Evolutionary conservation across 2,888 invertebrate species (phyloP).

Genomic region (Pyrocoelia pectoralis): DNA sequence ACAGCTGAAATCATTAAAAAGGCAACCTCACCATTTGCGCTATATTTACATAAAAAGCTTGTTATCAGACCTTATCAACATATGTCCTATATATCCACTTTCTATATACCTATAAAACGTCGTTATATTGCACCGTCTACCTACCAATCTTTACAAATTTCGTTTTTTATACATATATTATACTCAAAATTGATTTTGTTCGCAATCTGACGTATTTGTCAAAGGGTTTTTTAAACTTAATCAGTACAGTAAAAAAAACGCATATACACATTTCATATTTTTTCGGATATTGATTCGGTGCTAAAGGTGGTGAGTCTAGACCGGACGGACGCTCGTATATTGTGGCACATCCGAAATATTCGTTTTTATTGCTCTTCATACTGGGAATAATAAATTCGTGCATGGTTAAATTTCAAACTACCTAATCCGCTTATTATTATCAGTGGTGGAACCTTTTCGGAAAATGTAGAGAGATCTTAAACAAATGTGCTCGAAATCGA

Average conservation of each 20-base stretch:
- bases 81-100: not conserved
- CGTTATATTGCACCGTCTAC: not conserved
- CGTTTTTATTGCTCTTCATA: not conserved
- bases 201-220: too few relatives aligned
- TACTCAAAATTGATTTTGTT: not conserved
- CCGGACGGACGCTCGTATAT: constrained; percentile 4
- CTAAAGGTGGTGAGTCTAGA: constrained; percentile 5
- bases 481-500: not conserved
- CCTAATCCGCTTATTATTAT: not conserved
- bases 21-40: too few relatives aligned
- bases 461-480: not conserved
- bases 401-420: not conserved
- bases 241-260: too few relatives aligned
- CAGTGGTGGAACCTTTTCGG: not conserved
- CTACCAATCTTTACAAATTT: not conserved
- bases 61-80: too few relatives aligned
- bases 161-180: not conserved
- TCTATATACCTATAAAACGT: not conserved
- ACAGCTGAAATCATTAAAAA: not conserved
- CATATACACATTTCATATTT: too few relatives aligned
- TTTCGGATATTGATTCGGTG: constrained; percentile 1
- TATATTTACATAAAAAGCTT: too few relatives aligned
- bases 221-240: too few relatives aligned
- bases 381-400: not conserved
- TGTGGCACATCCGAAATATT: not conserved